phyloP scores from a whole-genome alignment of 2,888 invertebrate species.

The Himalopsyche tibetana region DNA sequence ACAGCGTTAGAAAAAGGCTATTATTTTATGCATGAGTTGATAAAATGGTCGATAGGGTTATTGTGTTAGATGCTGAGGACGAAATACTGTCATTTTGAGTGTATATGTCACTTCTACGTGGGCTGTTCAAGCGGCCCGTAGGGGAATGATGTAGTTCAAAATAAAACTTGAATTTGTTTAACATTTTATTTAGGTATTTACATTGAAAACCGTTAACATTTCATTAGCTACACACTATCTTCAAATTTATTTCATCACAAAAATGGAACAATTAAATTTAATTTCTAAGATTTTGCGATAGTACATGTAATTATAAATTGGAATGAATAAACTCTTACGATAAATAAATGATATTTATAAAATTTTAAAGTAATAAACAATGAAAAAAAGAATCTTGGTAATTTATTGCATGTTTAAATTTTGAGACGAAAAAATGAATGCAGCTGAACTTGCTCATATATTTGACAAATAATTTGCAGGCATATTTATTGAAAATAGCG shows the following conservation, averaged over 20 bases:
- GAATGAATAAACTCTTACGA: constrained; percentile 66
- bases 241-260: constrained; percentile 69
- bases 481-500: background rate
- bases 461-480: background rate
- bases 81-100: no score
- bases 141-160: background rate
- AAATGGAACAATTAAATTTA: constrained; percentile 70
- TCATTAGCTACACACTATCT: constrained; percentile 66
- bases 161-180: background rate
- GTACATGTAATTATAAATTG: constrained; percentile 66
- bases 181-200: constrained; percentile 51
- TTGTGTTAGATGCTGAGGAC: no score
- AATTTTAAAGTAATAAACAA: constrained; percentile 44
- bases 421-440: background rate
- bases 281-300: constrained; percentile 56
- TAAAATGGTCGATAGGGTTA: no score
- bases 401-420: background rate
- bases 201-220: constrained; percentile 55
- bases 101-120: no score
- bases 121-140: no score
- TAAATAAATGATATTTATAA: constrained; percentile 57
- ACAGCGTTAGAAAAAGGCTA: no score
- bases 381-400: background rate
- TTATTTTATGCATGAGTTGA: no score
- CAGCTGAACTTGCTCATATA: background rate